phyloP scores from a whole-genome alignment of 2,888 invertebrate species.

The Netelia virgata region DNA sequence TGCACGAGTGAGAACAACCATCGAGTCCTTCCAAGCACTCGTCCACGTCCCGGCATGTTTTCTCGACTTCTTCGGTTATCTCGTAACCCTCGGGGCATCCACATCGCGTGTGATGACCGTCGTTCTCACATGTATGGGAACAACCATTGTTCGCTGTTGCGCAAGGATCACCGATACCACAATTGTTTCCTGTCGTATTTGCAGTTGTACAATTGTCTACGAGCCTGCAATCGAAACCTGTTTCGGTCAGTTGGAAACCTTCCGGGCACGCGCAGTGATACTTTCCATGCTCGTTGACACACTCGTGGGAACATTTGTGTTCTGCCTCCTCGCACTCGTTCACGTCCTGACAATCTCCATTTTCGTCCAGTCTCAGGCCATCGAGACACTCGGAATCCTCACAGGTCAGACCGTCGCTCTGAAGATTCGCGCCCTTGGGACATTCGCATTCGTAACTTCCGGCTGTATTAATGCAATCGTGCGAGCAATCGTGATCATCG shows the following conservation, averaged over 20 bases:
- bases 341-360: conserved; percentile 75
- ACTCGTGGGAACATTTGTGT: conserved; percentile 85
- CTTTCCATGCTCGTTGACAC: conserved; percentile 86
- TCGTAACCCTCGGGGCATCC: conserved; percentile 86
- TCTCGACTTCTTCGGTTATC: conserved; percentile 83
- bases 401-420: conserved; percentile 83
- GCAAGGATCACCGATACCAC: conserved; percentile 79
- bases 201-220: conserved; percentile 72
- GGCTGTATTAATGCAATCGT: conserved; percentile 76
- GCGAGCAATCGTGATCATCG: conserved; percentile 84
- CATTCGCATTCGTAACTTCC: conserved; percentile 84
- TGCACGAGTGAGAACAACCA: conserved; percentile 87
- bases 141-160: conserved; percentile 78
- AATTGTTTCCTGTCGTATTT: conserved; percentile 69
- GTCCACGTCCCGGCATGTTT: conserved; percentile 83
- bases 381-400: conserved; percentile 76
- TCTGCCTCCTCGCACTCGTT: conserved; percentile 83
- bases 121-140: conserved; percentile 81
- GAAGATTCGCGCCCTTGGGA: conserved; percentile 74
- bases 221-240: conserved; percentile 76
- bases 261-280: conserved; percentile 87
- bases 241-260: conserved; percentile 85
- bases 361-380: conserved; percentile 73
- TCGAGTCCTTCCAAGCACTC: conserved; percentile 82
- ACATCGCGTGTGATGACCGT: conserved; percentile 84